Base-by-base conservation (phyloP, 2,888 invertebrate genomes). In the Steinernema carpocapsae region DNA sequence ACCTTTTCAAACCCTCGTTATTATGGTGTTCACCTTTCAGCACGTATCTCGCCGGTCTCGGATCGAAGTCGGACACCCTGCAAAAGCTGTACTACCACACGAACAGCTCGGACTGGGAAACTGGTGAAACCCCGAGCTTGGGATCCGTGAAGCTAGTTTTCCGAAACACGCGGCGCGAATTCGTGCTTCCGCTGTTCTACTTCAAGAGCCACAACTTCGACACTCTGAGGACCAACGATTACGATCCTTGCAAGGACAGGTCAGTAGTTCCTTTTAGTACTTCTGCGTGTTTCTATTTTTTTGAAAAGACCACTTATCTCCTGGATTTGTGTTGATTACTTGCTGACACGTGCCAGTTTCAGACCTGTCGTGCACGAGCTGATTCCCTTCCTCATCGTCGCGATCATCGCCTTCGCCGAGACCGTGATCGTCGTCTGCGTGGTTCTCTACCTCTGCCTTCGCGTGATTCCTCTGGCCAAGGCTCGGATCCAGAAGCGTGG, bases 401-500 rank as follows among this genome's bases (percentile, higher is more conserved):
- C 4, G 3, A 22, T 56, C 14, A 22, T 56, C 3, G 56, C 56
- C 6, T 56, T 56, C 56, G 14, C 22, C 14, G 26, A 2, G 14
- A 56, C 56, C 56, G 22, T 14, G 3, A 56, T 56, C 56, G 24
- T 56, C 12, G 4, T 56, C 22, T 17, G 17, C 22, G 56, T 56
- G 6, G 56, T 56, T 4, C 19, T 22, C 4, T 56, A 24, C 24
- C 22, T 56, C 19, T 56, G 56, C 22, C 56, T 56, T 4, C 22
- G 56, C 4, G 56, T 56, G 56, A 56, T 56, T 26, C 56, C 56
- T 24, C 22, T 19, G 14, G 56, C 56, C 12, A 56, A 56, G 56
- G 56, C 56, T 2, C 2, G 26, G 56, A 56, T 56, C 22, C 2
- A 26, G 2, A 56, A 56, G 56, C 56, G 56, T 24, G 56, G 56